These are phyloP conservation scores for Mus pahari DNA, from an alignment of 2,113 vertebrate species.

Conservation along the genomic window DNA sequence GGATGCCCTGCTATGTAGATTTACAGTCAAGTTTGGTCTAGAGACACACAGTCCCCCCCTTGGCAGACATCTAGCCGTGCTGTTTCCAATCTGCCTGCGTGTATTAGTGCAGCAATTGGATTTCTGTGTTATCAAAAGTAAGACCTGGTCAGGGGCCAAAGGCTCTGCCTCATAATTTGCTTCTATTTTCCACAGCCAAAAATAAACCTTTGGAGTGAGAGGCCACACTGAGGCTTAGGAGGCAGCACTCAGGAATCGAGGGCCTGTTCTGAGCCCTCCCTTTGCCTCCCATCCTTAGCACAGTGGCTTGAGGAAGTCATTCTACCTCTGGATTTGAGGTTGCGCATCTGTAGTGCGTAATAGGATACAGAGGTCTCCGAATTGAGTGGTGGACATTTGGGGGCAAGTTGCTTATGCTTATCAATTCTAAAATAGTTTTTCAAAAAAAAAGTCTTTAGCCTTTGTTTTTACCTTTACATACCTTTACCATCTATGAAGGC, in stretches of 20 bases:
- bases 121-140: conserved; percentile 32
- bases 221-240: background rate
- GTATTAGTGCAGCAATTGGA: background rate
- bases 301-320: background rate
- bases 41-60: background rate
- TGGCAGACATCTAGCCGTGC: background rate
- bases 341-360: background rate
- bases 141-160: conserved; percentile 51
- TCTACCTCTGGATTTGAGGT: background rate
- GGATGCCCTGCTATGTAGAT: background rate
- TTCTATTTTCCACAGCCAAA: conserved; percentile 49
- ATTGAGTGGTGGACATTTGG: background rate
- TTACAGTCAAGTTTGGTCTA: background rate
- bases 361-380: background rate
- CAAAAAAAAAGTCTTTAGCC: background rate
- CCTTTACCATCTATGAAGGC: background rate
- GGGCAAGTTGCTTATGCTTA: background rate
- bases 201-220: background rate
- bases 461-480: background rate
- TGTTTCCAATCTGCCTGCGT: background rate
- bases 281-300: background rate
- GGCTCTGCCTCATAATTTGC: background rate
- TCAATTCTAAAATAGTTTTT: background rate
- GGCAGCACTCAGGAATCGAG: too few species aligned
- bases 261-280: background rate